These are phyloP conservation scores for Latheticus oryzae DNA, from an alignment of 2,888 invertebrate species.

Conservation along the genomic window DNA sequence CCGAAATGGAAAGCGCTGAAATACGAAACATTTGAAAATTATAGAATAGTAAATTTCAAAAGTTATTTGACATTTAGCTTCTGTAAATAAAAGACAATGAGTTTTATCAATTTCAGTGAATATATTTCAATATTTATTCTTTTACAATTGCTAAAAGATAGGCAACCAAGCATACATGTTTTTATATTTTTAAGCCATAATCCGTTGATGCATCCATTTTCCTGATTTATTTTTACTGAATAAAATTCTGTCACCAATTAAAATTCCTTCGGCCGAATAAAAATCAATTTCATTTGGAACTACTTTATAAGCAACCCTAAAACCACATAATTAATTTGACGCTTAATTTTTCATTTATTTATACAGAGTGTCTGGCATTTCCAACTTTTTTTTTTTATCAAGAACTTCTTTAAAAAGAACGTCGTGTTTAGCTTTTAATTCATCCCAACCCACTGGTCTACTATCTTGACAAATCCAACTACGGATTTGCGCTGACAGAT, in stretches of 20 bases:
- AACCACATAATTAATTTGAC: neutral
- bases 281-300: slow-evolving; percentile 8
- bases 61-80: too few species aligned
- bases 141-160: too few species aligned
- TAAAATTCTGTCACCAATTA: slow-evolving; percentile 5
- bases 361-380: slow-evolving; percentile 67
- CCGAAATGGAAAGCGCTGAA: too few species aligned
- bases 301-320: slow-evolving; percentile 12
- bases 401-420: slow-evolving; percentile 58
- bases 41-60: too few species aligned
- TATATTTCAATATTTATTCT: too few species aligned
- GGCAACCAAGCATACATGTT: too few species aligned
- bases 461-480: slow-evolving; percentile 66
- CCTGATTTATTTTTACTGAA: neutral
- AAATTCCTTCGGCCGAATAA: slow-evolving; percentile 1
- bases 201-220: slow-evolving; percentile 2
- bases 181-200: slow-evolving; percentile 2
- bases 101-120: too few species aligned
- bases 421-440: slow-evolving; percentile 65
- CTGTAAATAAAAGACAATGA: too few species aligned
- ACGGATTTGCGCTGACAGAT: slow-evolving; percentile 56
- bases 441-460: slow-evolving; percentile 64
- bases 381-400: slow-evolving; percentile 54
- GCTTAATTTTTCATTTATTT: slow-evolving; percentile 45
- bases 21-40: too few species aligned